Percentiles rank a stretch among this genome's conserved stretches.
Conservation (phyloP, 2,888 invertebrate genomes). For the Blomia tropicalis region DNA sequence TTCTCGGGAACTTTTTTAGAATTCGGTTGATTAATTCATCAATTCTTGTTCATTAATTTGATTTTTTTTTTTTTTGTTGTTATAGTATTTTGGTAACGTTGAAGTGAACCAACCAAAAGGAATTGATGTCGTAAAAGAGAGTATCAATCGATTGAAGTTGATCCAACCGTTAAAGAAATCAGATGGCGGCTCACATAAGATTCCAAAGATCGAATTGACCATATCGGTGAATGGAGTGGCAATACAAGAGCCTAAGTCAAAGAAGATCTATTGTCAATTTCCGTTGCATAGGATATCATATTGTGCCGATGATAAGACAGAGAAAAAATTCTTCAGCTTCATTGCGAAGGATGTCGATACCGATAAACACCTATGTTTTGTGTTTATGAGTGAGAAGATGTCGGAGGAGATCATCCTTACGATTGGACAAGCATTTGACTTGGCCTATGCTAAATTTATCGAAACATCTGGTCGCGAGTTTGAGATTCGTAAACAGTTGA, state of each 20-base stretch:
- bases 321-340: conserved; percentile 89
- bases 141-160: conserved; percentile 85
- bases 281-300: conserved; percentile 93
- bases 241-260: conserved; percentile 55
- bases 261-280: conserved; percentile 72
- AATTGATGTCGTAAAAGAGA: conserved; percentile 91
- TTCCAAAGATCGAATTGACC: conserved; percentile 58
- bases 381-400: conserved; percentile 88
- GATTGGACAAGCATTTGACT: conserved; percentile 93
- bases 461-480: conserved; percentile 77
- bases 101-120: conserved; percentile 93
- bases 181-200: conserved; percentile 39
- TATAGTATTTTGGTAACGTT: conserved; percentile 77
- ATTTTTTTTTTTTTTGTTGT: conserved; percentile 25
- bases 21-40: no score
- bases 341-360: conserved; percentile 64
- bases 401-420: conserved; percentile 94
- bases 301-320: conserved; percentile 96
- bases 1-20: no score
- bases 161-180: conserved; percentile 70
- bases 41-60: neutral
- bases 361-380: conserved; percentile 84
- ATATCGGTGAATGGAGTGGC: conserved; percentile 93
- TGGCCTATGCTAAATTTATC: conserved; percentile 80
- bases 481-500: conserved; percentile 61